Evolutionary conservation across 1,140 invertebrate genomes (phyloP).

Genomic region (Drosophila kepulauana): DNA sequence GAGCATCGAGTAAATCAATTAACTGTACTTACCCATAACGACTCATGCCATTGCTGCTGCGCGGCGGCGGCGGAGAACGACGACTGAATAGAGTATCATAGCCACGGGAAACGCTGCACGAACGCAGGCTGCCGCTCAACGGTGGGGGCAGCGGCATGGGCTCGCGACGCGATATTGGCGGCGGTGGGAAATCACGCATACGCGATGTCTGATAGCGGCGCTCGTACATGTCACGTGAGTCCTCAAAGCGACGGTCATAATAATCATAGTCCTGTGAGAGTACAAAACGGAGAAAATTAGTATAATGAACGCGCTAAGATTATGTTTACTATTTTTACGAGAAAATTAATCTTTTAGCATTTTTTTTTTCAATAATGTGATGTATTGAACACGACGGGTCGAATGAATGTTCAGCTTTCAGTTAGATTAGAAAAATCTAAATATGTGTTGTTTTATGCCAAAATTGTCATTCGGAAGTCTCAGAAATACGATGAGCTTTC

Average conservation of each 20-base stretch:
- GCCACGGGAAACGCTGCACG: conserved; percentile 87
- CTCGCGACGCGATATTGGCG: conserved; percentile 86
- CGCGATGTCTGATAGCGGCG: conserved; percentile 90
- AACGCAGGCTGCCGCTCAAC: conserved; percentile 86
- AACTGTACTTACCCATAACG: conserved; percentile 77
- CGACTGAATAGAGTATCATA: conserved; percentile 93
- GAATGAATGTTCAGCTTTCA: conserved; percentile 5
- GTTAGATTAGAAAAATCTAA: neutral
- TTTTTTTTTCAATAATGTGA: neutral
- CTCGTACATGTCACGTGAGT: conserved; percentile 91
- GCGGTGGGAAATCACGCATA: conserved; percentile 88
- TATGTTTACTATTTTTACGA: neutral
- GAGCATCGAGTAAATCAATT: too few relatives aligned
- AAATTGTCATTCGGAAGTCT: neutral
- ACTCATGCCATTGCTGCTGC: conserved; percentile 84
- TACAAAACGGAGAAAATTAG: conserved; percentile 16
- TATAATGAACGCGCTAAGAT: neutral
- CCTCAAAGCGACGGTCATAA: conserved; percentile 92
- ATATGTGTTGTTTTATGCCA: too few relatives aligned
- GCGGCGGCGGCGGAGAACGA: conserved; percentile 88
- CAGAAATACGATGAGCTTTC: neutral
- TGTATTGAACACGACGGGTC: conserved; percentile 30
- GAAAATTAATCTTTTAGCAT: neutral
- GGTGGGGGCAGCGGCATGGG: conserved; percentile 84
- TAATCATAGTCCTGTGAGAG: conserved; percentile 91